phyloP scores from a whole-genome alignment of 2,113 vertebrate genomes.

The Microcebus lehilahytsara region DNA sequence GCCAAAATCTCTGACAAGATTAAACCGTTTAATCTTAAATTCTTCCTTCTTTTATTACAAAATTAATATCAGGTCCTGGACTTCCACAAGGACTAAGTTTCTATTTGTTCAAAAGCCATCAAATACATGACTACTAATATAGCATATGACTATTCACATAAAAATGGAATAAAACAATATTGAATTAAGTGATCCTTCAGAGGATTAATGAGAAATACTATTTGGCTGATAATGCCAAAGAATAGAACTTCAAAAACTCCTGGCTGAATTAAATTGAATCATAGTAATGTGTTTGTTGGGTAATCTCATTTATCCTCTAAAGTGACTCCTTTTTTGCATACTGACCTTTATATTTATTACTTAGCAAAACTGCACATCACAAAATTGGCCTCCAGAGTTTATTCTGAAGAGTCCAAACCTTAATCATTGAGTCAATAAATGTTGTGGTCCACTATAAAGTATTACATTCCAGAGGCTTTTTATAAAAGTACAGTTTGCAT shows the following conservation, averaged over 20 bases:
- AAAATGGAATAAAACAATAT: background rate
- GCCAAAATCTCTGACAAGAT: background rate
- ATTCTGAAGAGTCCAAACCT: background rate
- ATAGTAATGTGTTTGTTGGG: background rate
- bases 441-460: background rate
- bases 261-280: background rate
- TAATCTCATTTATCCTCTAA: background rate
- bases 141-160: background rate
- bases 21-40: background rate
- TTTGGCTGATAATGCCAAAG: background rate
- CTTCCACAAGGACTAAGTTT: background rate
- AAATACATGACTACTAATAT: background rate
- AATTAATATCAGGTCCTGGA: background rate
- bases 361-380: background rate
- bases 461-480: background rate
- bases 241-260: background rate
- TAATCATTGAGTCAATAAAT: background rate
- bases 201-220: background rate
- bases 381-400: background rate
- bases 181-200: conserved; percentile 3
- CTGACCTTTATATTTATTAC: background rate
- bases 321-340: background rate
- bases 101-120: conserved; percentile 33
- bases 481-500: conserved; percentile 5
- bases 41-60: background rate